Evolutionary conservation across 2,888 invertebrate genomes (phyloP), one percentile per base, ranked within the genome.

Genomic region (Xestia xanthographa): DNA sequence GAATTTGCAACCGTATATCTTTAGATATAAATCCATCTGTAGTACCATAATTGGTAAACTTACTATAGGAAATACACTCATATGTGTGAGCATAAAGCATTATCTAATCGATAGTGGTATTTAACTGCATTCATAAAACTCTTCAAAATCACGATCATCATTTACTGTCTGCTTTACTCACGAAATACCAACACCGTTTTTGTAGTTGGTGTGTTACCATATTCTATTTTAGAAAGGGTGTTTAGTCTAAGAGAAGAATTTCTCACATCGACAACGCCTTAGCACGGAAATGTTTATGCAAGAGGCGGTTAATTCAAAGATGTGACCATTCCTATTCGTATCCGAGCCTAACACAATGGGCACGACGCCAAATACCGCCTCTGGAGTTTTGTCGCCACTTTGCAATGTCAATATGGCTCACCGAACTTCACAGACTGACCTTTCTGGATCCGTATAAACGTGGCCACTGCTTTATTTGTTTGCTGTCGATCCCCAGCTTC

Each of bases 241-340:
- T 22, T n/a, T 66, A 3, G n/a, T 20, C 14, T 41, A 66, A 17
- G 38, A 77, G 38, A 72, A 65, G 26, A 72, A 68, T 45, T 56
- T 66, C 48, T 60, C 34, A 34, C 79, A 48, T 14, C 65, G 63
- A 62, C 76, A 50, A 82, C 67, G 26, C 22, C 45, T 66, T 11
- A 69, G 29, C 26, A 38, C 26, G n/a, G 69, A 53, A 53, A 84
- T 84, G 81, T 80, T 84, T 79, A 82, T 84, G 66, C 72, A 80
- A 66, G 56, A 65, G 75, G 26, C 56, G 62, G 65, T 45, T 77
- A 73, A 71, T 73, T 62, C 67, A 74, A 82, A 82, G 66, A 83
- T 82, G 71, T 68, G 68, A 53, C 43, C 68, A 85, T 83, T 85
- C 58, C 41, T 17, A 81, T 85, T 85, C 58, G 45, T 14, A 77